A percentile compares a stretch with the other conserved stretches of the same genome.
Conservation (phyloP, 2,888 invertebrate species). For the Liposcelis brunnea region DNA sequence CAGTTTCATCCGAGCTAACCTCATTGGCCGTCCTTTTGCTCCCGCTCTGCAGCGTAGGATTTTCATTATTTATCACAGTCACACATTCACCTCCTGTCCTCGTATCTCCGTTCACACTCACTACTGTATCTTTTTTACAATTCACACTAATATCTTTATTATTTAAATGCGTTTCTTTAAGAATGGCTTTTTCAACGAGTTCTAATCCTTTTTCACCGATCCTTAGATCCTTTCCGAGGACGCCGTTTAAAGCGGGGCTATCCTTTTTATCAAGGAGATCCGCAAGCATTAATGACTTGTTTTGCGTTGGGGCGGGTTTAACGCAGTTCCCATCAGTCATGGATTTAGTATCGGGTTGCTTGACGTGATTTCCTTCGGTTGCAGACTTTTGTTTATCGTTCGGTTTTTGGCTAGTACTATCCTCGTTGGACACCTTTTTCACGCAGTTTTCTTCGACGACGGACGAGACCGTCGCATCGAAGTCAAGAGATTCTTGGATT, state of each 20-base stretch:
- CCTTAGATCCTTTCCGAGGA: conserved; percentile 24
- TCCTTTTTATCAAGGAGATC: conserved; percentile 51
- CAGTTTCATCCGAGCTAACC: background rate
- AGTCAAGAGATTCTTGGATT: conserved; percentile 31
- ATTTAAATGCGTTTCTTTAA: conserved; percentile 1
- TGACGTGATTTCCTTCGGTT: conserved; percentile 15
- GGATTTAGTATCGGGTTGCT: conserved; percentile 18
- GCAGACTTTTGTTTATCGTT: conserved; percentile 7
- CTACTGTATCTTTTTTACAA: background rate
- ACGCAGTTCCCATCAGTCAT: conserved; percentile 26
- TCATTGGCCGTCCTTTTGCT: background rate
- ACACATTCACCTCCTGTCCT: background rate
- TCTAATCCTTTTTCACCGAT: conserved; percentile 41
- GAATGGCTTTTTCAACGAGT: conserved; percentile 32
- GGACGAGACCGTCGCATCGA: conserved; percentile 29
- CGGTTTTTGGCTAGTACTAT: conserved; percentile 1
- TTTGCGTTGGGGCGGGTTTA: conserved; percentile 24
- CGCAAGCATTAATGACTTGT: conserved; percentile 57
- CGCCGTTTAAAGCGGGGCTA: conserved; percentile 37
- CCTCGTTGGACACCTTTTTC: background rate
- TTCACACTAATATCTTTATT: conserved; percentile 5
- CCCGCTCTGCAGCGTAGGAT: background rate
- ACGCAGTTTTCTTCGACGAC: conserved; percentile 12
- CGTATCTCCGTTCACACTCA: background rate
- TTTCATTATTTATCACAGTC: no score